These are phyloP conservation scores for Beris chalybata DNA, from an alignment of 2,888 invertebrate species.

Conservation along the genomic window DNA sequence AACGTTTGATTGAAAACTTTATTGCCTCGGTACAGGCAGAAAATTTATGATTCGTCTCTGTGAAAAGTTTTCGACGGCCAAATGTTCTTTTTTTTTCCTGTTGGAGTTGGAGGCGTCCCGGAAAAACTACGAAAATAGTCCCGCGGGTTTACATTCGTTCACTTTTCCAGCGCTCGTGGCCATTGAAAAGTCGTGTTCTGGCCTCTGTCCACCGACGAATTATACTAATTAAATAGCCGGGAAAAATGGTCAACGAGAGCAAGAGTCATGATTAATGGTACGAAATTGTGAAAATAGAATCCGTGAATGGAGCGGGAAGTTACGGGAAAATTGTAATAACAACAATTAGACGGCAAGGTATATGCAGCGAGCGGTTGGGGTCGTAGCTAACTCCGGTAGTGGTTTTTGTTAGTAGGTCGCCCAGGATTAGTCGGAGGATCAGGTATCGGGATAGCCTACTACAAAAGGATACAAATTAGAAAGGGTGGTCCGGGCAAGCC, in stretches of 20 bases:
- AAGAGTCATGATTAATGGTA: constrained; percentile 19
- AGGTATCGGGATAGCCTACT: too few relatives aligned
- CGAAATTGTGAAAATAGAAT: constrained; percentile 16
- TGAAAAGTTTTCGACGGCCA: constrained; percentile 3
- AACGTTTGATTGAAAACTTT: constrained; percentile 18
- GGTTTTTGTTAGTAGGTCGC: too few relatives aligned
- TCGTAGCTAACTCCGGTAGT: constrained; percentile 2
- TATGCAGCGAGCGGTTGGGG: too few relatives aligned
- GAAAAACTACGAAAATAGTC: constrained; percentile 1
- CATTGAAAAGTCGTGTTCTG: constrained; percentile 11
- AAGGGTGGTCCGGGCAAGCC: too few relatives aligned
- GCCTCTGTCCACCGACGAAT: constrained; percentile 1
- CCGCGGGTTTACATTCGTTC: background rate
- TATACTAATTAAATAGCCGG: constrained; percentile 26
- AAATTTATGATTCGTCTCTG: constrained; percentile 3
- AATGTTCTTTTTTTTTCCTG: too few relatives aligned
- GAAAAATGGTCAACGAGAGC: background rate
- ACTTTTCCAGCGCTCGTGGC: background rate
- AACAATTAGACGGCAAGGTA: background rate
- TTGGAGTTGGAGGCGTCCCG: too few relatives aligned
- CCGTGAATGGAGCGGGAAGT: background rate
- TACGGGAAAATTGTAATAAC: constrained; percentile 8
- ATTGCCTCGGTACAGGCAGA: background rate
- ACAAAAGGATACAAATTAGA: too few relatives aligned
- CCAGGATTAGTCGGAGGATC: too few relatives aligned